Base-by-base conservation (phyloP, 2,797 vertebrate species). In the Florisuga fusca region DNA sequence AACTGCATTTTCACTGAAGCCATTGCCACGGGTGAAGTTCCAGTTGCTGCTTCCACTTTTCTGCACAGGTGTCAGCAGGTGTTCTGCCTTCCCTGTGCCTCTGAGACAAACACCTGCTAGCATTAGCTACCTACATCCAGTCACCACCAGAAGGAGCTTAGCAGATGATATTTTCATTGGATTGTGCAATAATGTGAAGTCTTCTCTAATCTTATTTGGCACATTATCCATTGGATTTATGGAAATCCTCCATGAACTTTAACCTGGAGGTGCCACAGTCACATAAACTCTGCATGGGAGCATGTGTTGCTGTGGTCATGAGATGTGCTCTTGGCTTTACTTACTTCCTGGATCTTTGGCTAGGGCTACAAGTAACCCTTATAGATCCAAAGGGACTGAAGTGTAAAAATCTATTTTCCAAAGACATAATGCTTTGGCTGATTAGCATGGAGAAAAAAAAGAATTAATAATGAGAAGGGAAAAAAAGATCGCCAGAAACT, bases 171-270 rank as follows among this genome's bases (percentile, higher is more conserved):
- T 99, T 99, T 99, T 98, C 98, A 99, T 98, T 98, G 98, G 98
- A 98, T 98, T 96, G 96, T 97, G 96, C 98, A 98, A 98, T 98
- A 98, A 98, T 95, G 97, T 96, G 97, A 98, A 98, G 98, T 97
- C 98, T 98, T 98, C 98, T 98, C 98, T 99, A 98, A 99, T 99
- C 98, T 98, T 98, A 97, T 98, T 98, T 99, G 98, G 98, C 98
- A 98, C 98, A 96, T 98, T 98, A 98, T 98, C 98, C 98, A 93
- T 96, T 97, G 97, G 98, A 98, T 99, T 99, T 98, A 98, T 98
- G 98, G 98, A 98, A 99, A 99, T 98, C 98, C 98, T 95, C 38
- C 4, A 58, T 98, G 98, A 99, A 98, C 98, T 98, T 96, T 98
- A 98, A 98, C 98, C 98, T 97, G 71, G 79, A 98, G 98, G 98